phyloP scores from a whole-genome alignment of 2,113 vertebrate genomes.

The Cebus imitator region DNA sequence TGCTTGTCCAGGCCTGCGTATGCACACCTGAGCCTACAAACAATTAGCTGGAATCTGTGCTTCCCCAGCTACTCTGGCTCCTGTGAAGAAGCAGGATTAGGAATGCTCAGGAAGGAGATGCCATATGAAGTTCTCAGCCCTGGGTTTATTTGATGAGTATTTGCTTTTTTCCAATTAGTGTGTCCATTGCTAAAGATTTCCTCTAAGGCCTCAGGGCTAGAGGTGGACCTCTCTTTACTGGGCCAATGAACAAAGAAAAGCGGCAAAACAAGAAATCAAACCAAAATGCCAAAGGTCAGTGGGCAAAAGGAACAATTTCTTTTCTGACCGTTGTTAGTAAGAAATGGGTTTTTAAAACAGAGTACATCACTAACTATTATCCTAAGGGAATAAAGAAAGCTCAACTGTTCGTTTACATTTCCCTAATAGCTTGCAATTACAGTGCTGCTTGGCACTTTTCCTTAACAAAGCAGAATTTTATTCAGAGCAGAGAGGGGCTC shows the following conservation, averaged over 20 bases:
- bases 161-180: slow-evolving; percentile 26
- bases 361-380: not conserved
- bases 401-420: not conserved
- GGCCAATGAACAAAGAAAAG: not conserved
- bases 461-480: not conserved
- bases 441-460: slow-evolving; percentile 24
- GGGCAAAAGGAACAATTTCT: slow-evolving; percentile 5
- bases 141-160: not conserved
- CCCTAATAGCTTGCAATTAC: not conserved
- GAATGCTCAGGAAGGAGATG: not conserved
- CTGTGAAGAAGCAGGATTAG: not conserved
- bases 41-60: not conserved
- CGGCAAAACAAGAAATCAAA: slow-evolving; percentile 4
- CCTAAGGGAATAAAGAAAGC: slow-evolving; percentile 32
- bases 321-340: slow-evolving; percentile 17
- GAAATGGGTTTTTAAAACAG: slow-evolving; percentile 48
- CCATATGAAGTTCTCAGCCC: not conserved
- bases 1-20: rapidly evolving
- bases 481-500: not conserved
- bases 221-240: not conserved
- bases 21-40: not conserved
- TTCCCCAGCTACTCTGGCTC: not conserved
- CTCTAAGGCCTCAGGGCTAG: not conserved
- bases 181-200: slow-evolving; percentile 41
- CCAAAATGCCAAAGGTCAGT: not conserved